Evolutionary conservation across 2,888 invertebrate species (phyloP).

Genomic region (Drosophila algonquin): DNA sequence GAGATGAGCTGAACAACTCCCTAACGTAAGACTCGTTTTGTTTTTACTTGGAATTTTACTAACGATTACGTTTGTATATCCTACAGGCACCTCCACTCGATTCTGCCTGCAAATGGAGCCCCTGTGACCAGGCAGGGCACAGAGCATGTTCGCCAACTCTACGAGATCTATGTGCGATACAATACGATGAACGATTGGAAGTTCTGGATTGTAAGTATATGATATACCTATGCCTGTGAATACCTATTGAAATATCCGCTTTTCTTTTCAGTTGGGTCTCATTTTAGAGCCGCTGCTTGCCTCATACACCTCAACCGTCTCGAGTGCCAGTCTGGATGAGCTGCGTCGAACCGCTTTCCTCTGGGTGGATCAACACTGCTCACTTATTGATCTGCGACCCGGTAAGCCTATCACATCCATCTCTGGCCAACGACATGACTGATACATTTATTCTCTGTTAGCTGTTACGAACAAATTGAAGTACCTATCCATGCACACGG

Average conservation of each 20-base stretch:
- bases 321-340: constrained; percentile 95
- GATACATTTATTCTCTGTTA: constrained; percentile 81
- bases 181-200: constrained; percentile 97
- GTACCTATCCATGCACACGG: constrained; percentile 95
- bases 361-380: constrained; percentile 99
- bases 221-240: no score
- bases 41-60: not conserved
- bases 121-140: constrained; percentile 95
- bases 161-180: constrained; percentile 94
- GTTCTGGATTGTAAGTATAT: constrained; percentile 95
- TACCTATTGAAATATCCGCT: not conserved
- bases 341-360: constrained; percentile 94
- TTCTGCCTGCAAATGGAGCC: constrained; percentile 97
- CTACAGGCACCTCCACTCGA: constrained; percentile 94
- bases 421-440: not conserved
- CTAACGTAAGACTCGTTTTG: constrained; percentile 88
- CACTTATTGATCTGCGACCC: constrained; percentile 95
- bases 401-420: constrained; percentile 85
- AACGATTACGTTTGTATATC: no score
- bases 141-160: constrained; percentile 96
- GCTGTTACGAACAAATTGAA: constrained; percentile 96
- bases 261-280: constrained; percentile 91
- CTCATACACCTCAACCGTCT: constrained; percentile 96
- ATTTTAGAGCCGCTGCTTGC: constrained; percentile 94
- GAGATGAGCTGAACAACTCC: constrained; percentile 94